Percentiles rank a stretch among this genome's conserved stretches.
Conservation (phyloP, 2,113 vertebrate species). For the Odobenus rosmarus region DNA sequence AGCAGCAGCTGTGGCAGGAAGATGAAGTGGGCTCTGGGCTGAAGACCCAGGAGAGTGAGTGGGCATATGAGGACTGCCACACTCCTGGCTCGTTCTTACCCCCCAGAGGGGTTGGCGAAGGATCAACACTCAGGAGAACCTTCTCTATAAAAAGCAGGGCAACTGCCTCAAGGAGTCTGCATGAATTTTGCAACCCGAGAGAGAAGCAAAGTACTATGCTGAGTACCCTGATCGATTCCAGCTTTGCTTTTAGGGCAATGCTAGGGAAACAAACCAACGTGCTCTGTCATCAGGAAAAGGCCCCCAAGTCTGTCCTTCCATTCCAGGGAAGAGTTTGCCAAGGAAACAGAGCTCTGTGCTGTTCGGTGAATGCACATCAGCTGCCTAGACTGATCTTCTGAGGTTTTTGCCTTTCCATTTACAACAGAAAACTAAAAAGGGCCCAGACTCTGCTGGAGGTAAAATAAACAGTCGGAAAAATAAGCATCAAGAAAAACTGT, state of each 20-base stretch:
- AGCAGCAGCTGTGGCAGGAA: not conserved
- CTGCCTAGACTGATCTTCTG: rapidly evolving
- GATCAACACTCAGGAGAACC: not conserved
- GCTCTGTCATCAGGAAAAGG: not conserved
- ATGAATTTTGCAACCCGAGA: not conserved
- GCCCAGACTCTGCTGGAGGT: too few species aligned
- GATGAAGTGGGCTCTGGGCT: not conserved
- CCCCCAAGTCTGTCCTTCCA: not conserved
- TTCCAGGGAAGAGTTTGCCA: not conserved
- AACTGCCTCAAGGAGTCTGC: not conserved
- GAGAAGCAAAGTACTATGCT: not conserved
- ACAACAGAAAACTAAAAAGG: not conserved
- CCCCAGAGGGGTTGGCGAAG: not conserved
- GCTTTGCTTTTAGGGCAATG: not conserved
- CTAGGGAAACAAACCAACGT: not conserved
- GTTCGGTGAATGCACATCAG: not conserved
- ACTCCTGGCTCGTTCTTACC: too few species aligned
- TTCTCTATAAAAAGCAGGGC: not conserved
- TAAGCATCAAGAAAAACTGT: not conserved
- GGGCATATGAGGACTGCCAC: not conserved
- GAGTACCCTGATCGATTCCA: rapidly evolving
- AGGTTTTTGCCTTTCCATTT: not conserved
- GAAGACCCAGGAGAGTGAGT: not conserved
- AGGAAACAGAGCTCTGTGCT: not conserved
- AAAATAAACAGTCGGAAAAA: not conserved